Conservation (phyloP, 2,797 vertebrate genomes). For the Falco peregrinus region DNA sequence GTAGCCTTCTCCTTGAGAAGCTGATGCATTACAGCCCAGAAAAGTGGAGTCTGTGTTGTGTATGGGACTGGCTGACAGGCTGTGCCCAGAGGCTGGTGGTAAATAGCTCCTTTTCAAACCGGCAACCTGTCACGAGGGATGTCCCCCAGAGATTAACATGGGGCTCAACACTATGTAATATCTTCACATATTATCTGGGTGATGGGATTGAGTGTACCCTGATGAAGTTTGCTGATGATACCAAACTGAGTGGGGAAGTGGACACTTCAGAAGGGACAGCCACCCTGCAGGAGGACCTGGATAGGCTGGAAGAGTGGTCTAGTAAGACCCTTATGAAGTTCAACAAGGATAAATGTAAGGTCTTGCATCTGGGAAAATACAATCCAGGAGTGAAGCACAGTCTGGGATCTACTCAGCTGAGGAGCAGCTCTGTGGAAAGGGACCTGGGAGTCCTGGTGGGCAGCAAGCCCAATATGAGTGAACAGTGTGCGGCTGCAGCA, state of each 20-base stretch:
- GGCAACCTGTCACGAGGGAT: neutral
- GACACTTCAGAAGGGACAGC: neutral
- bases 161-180: neutral
- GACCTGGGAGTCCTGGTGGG: neutral
- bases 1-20: neutral
- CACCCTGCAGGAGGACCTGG: neutral
- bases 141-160: accelerated
- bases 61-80: neutral
- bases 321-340: neutral
- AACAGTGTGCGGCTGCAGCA: neutral
- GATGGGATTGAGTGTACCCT: neutral
- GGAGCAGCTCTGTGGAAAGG: neutral
- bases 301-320: neutral
- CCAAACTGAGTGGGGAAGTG: neutral
- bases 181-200: neutral
- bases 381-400: neutral
- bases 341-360: neutral
- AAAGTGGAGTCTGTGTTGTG: neutral
- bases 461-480: neutral
- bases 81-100: accelerated
- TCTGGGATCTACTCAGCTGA: neutral
- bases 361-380: neutral
- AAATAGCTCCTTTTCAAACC: neutral
- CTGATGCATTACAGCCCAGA: neutral
- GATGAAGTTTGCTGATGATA: neutral